Evolutionary conservation across 2,113 vertebrate genomes (phyloP).

Genomic region (Falco punctatus): DNA sequence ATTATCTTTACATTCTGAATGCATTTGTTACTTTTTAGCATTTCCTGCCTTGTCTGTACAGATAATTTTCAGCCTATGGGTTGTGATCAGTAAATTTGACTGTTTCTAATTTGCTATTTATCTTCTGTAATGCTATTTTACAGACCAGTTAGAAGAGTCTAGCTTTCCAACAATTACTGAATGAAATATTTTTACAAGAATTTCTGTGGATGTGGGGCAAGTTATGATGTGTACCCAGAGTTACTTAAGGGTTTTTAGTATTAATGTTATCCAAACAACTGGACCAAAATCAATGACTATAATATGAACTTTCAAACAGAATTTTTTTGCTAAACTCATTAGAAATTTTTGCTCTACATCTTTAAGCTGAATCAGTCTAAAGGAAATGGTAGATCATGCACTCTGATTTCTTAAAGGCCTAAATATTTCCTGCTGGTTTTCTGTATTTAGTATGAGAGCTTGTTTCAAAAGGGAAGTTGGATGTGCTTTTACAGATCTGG

Average conservation of each 20-base stretch:
- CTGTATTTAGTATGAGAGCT: neutral
- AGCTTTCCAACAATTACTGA: neutral
- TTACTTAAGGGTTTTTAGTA: neutral
- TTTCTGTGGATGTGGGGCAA: neutral
- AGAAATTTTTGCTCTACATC: neutral
- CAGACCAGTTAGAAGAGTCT: neutral
- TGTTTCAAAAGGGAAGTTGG: neutral
- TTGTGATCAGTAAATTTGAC: neutral
- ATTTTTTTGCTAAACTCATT: neutral
- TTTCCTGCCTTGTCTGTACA: neutral
- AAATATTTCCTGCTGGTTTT: neutral
- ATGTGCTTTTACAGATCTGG: neutral
- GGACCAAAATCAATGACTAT: neutral
- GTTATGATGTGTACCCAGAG: neutral
- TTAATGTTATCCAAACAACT: neutral
- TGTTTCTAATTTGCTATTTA: neutral
- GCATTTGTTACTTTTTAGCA: neutral
- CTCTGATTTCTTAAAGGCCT: neutral
- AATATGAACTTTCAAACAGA: neutral
- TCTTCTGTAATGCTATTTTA: neutral
- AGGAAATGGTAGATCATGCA: neutral
- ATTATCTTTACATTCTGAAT: neutral
- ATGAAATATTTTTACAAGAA: neutral
- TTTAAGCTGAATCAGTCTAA: neutral
- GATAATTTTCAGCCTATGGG: neutral